phyloP scores from a whole-genome alignment of 2,113 vertebrate genomes.

The Indri indri region DNA sequence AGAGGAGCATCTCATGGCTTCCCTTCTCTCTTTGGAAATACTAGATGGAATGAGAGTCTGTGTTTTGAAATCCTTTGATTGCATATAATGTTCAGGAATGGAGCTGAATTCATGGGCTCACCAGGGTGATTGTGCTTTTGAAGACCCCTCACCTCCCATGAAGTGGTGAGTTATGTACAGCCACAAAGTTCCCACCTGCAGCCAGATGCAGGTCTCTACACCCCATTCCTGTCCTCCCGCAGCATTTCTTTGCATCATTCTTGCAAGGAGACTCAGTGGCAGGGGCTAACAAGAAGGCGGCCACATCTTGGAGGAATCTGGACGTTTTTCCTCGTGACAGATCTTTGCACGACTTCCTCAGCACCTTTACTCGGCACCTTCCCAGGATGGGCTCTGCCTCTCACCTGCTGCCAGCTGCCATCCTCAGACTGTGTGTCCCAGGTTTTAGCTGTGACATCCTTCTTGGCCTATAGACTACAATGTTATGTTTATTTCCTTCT shows the following conservation, averaged over 20 bases:
- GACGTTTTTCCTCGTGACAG: neutral
- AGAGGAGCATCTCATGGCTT: neutral
- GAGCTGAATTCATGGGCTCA: neutral
- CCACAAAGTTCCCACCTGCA: neutral
- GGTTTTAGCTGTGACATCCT: neutral
- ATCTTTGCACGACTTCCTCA: neutral
- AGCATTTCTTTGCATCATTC: neutral
- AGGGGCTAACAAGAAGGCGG: neutral
- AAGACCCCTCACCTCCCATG: neutral
- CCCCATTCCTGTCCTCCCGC: neutral
- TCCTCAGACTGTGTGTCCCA: fast-evolving
- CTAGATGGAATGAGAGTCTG: neutral
- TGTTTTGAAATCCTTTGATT: neutral
- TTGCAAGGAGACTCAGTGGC: neutral
- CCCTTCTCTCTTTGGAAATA: neutral
- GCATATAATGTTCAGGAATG: neutral
- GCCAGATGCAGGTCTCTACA: neutral
- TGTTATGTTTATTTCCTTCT: neutral
- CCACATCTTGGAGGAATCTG: neutral
- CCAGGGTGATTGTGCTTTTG: neutral
- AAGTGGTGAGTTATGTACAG: neutral
- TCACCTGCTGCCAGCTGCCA: fast-evolving
- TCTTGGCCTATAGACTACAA: neutral
- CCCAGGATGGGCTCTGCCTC: neutral
- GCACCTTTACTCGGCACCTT: neutral